phyloP scores from a whole-genome alignment of 2,797 vertebrate genomes.

The Fistularia commersonii region DNA sequence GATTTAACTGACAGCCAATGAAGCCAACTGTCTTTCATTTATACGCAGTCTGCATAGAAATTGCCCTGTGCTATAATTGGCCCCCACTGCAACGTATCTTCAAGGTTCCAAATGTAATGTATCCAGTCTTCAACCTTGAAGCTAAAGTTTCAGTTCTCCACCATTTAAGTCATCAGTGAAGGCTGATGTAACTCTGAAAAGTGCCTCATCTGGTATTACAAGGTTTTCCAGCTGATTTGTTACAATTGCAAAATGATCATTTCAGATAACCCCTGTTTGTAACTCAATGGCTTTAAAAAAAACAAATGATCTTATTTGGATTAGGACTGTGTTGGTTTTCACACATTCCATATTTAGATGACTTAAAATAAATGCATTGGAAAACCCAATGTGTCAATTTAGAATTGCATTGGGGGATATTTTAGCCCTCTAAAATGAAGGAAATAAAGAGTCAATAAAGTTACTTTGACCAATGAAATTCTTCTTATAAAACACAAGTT shows the following conservation, averaged over 20 bases:
- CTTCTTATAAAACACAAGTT: too few species aligned
- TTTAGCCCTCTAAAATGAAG: too few species aligned
- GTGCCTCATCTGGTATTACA: constrained; percentile 8
- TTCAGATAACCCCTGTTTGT: constrained; percentile 11
- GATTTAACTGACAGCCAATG: constrained; percentile 43
- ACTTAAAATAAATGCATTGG: too few species aligned
- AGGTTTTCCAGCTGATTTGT: constrained; percentile 18
- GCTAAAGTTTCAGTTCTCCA: constrained; percentile 19
- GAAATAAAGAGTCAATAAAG: too few species aligned
- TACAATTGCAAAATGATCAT: constrained; percentile 24
- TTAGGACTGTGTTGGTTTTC: too few species aligned
- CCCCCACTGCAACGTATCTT: constrained; percentile 18
- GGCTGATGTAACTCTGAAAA: constrained; percentile 25
- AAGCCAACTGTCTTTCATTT: constrained; percentile 46
- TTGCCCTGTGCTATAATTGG: constrained; percentile 1
- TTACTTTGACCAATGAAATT: too few species aligned
- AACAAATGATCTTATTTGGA: too few species aligned
- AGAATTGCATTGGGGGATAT: too few species aligned
- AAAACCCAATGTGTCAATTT: too few species aligned
- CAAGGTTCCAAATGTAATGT: constrained; percentile 7
- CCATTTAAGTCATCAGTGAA: constrained; percentile 26
- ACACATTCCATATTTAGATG: too few species aligned
- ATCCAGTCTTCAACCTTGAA: constrained; percentile 14
- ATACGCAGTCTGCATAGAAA: constrained; percentile 10
- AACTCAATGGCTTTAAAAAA: neutral